Conservation (phyloP, 2,797 vertebrate species). For the Acipenser ruthenus region DNA sequence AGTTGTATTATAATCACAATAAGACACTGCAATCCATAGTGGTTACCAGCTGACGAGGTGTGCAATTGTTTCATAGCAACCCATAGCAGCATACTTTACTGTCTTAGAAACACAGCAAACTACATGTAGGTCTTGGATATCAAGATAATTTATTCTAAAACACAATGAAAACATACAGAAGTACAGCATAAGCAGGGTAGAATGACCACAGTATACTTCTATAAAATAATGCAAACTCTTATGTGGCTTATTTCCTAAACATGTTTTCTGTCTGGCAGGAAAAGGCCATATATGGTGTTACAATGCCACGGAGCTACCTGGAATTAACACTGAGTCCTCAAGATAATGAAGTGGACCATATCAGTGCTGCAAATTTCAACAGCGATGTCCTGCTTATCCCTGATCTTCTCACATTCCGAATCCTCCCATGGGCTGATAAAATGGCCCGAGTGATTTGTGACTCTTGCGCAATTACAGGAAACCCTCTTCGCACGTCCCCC, state of each 20-base stretch:
- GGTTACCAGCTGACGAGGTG: not conserved
- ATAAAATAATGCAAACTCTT: not conserved
- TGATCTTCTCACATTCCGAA: conserved; percentile 75
- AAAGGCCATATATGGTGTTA: conserved; percentile 75
- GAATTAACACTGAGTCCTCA: conserved; percentile 76
- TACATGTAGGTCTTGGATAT: no score
- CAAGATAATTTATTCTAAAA: not conserved
- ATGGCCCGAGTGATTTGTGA: conserved; percentile 87
- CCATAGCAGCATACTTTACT: no score
- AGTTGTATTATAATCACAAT: not conserved
- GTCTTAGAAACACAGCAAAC: no score
- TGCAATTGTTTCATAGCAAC: not conserved
- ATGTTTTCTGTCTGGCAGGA: conserved; percentile 56
- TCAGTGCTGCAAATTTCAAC: conserved; percentile 69
- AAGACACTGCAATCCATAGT: not conserved
- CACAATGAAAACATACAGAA: not conserved
- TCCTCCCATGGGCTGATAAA: conserved; percentile 80
- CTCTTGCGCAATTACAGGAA: conserved; percentile 72
- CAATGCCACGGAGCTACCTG: conserved; percentile 85
- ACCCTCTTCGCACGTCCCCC: conserved; percentile 74
- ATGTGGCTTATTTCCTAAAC: no score
- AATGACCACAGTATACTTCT: not conserved
- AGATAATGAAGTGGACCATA: conserved; percentile 74
- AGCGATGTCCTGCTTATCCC: conserved; percentile 83
- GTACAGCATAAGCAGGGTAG: not conserved